Evolutionary conservation across 2,888 invertebrate genomes (phyloP).

Genomic region (Venustoraphidia nigricollis): DNA sequence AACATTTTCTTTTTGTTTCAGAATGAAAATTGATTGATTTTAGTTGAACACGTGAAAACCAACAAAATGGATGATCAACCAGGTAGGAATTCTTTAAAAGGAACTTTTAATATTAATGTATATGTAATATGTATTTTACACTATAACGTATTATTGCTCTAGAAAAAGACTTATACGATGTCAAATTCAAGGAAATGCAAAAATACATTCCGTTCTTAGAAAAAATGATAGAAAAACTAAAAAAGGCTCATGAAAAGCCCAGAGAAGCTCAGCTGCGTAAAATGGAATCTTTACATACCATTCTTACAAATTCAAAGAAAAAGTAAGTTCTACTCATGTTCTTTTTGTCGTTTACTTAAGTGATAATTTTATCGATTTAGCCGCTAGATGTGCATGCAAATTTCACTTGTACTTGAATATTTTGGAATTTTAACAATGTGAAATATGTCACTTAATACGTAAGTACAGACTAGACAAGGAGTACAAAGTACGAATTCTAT

Average conservation of each 20-base stretch:
- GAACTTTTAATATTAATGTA: neutral
- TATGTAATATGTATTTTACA: no score
- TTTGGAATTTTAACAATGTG: no score
- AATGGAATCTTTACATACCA: slow-evolving; percentile 43
- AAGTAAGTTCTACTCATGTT: slow-evolving; percentile 29
- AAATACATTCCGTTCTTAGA: slow-evolving; percentile 58
- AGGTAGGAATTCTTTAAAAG: neutral
- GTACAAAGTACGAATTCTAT: no score
- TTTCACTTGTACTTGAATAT: no score
- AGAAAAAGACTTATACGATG: slow-evolving; percentile 35
- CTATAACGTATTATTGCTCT: no score
- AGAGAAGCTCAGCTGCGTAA: slow-evolving; percentile 45
- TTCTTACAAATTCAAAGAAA: slow-evolving; percentile 44
- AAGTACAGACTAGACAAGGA: no score
- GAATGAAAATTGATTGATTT: no score
- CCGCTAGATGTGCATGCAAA: no score
- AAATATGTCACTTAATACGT: no score
- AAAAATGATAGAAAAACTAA: slow-evolving; percentile 48
- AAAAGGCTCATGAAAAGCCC: slow-evolving; percentile 30
- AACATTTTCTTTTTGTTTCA: no score
- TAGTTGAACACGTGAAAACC: neutral
- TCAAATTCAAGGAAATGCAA: slow-evolving; percentile 48
- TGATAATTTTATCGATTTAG: no score
- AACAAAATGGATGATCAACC: neutral
- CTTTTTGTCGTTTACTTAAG: no score